Percentiles rank a stretch among this genome's conserved stretches.
Conservation (phyloP, 2,113 vertebrate species). For the Hemiscyllium ocellatum region DNA sequence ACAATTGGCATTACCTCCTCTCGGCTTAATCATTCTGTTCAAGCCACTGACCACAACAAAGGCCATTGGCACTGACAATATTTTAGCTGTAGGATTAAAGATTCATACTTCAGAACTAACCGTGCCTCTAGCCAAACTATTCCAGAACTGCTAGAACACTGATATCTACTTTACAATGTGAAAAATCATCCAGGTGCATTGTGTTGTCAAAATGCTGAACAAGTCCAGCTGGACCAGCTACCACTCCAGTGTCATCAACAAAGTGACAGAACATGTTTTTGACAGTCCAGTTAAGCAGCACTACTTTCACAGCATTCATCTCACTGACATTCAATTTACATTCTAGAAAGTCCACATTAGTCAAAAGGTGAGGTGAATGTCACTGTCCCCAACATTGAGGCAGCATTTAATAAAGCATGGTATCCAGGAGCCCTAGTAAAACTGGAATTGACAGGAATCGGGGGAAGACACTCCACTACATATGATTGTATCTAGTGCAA, state of each 20-base stretch:
- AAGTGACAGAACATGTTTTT: background rate
- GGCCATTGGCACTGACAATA: too few relatives aligned
- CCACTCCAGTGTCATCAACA: background rate
- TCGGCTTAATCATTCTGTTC: background rate
- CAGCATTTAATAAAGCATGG: background rate
- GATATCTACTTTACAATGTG: background rate
- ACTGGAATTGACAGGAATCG: background rate
- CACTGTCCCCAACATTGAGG: background rate
- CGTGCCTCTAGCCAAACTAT: background rate
- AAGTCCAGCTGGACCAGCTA: background rate
- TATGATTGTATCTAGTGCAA: background rate
- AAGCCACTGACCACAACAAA: too few relatives aligned
- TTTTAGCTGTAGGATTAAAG: too few relatives aligned
- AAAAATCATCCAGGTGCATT: background rate
- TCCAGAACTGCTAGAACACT: background rate
- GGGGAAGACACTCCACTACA: background rate
- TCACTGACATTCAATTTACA: background rate
- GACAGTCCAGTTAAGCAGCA: background rate
- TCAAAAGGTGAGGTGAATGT: background rate
- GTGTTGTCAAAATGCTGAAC: background rate
- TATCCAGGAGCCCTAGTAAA: background rate
- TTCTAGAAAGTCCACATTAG: background rate
- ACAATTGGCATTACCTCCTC: background rate
- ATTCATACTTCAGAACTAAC: background rate
- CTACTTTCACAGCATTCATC: background rate